phyloP scores from a whole-genome alignment of 2,888 invertebrate genomes.

The Drosophila anceps region DNA sequence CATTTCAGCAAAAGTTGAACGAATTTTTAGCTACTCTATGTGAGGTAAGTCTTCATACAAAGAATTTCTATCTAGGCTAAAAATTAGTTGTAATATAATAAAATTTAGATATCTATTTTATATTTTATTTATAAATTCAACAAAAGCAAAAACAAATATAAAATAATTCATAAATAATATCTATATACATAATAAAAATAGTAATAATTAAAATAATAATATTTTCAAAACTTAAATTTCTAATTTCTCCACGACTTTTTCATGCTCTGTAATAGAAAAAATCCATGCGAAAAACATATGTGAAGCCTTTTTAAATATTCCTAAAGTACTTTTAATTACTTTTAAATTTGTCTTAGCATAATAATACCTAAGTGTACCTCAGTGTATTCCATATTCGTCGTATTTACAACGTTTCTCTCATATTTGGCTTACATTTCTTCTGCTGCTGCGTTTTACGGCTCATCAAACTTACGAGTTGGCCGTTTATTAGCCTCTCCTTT shows the following conservation, averaged over 20 bases:
- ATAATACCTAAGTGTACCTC: neutral
- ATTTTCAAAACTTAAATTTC: too few species aligned
- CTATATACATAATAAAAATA: too few species aligned
- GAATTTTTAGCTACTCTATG: conserved; percentile 7
- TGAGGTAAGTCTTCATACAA: neutral
- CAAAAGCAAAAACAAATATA: too few species aligned
- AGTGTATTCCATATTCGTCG: conserved; percentile 12
- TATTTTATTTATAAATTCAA: too few species aligned
- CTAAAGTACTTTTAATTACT: neutral
- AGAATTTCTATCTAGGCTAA: neutral
- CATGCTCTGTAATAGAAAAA: too few species aligned
- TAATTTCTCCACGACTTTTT: too few species aligned
- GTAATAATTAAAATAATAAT: too few species aligned
- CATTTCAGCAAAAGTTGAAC: conserved; percentile 39
- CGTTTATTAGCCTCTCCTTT: conserved; percentile 32
- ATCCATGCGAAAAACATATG: too few species aligned
- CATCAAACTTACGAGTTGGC: conserved; percentile 32
- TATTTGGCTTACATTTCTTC: neutral
- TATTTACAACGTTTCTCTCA: too few species aligned
- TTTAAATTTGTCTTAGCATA: neutral
- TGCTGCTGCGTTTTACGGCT: conserved; percentile 28
- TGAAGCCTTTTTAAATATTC: too few species aligned
- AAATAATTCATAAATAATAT: too few species aligned
- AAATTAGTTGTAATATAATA: neutral
- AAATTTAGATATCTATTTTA: neutral